phyloP scores from a whole-genome alignment of 2,888 invertebrate genomes.

The Microdon myrmicae region DNA sequence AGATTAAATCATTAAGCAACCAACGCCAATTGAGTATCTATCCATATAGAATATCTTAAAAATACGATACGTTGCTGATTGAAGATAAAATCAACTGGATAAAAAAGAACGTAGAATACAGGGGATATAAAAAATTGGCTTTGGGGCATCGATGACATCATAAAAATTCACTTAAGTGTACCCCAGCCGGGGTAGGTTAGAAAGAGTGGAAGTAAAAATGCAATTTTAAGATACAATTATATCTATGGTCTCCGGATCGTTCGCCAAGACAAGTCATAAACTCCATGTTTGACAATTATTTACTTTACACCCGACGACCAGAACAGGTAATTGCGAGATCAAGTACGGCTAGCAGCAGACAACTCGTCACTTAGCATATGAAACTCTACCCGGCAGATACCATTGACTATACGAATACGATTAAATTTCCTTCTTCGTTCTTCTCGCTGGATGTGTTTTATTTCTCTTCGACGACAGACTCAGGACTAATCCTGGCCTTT shows the following conservation, averaged over 20 bases:
- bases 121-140: constrained; percentile 18
- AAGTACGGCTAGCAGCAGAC: constrained; percentile 30
- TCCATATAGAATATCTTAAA: no score
- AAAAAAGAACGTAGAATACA: no score
- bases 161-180: constrained; percentile 27
- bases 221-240: constrained; percentile 23
- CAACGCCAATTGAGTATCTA: constrained; percentile 4
- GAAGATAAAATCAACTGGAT: constrained; percentile 8
- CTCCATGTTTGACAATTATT: constrained; percentile 36
- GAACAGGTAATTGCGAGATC: constrained; percentile 36
- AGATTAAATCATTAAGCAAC: constrained; percentile 10
- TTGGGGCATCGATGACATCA: constrained; percentile 37
- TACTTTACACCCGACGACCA: constrained; percentile 22
- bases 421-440: constrained; percentile 17
- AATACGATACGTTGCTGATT: constrained; percentile 12
- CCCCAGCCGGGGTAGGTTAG: constrained; percentile 8
- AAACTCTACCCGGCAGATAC: constrained; percentile 41
- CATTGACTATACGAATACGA: constrained; percentile 19
- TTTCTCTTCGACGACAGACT: constrained; percentile 12
- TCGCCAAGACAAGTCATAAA: constrained; percentile 10
- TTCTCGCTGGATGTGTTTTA: not conserved
- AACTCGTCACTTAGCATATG: constrained; percentile 40
- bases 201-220: constrained; percentile 7
- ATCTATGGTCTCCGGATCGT: constrained; percentile 11
- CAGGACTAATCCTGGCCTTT: constrained; percentile 25